These are phyloP conservation scores for Delichon dasypus DNA, from an alignment of 2,797 vertebrate genomes.

Conservation along the genomic window DNA sequence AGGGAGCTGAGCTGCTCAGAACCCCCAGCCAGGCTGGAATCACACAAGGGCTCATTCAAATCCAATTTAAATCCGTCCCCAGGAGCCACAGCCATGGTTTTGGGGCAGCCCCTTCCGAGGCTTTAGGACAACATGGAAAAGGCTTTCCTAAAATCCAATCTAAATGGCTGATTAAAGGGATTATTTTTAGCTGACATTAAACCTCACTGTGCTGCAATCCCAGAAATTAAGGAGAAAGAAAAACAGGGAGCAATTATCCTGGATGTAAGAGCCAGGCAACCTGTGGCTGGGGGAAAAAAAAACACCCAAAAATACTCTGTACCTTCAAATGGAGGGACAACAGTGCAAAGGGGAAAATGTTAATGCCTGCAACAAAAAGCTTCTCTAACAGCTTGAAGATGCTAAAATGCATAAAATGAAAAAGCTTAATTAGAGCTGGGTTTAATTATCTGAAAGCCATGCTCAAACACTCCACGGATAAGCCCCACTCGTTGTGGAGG, in stretches of 20 bases:
- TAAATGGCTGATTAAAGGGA: background rate
- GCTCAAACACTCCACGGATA: background rate
- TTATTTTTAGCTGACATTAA: background rate
- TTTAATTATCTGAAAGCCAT: background rate
- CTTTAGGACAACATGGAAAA: background rate
- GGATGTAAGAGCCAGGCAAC: background rate
- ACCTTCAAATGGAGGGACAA: background rate
- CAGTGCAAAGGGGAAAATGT: background rate
- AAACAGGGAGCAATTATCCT: background rate
- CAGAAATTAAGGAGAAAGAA: background rate
- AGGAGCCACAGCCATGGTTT: accelerated
- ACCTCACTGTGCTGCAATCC: background rate
- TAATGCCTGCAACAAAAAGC: background rate
- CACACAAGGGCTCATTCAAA: background rate
- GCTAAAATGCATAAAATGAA: background rate
- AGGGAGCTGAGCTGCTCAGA: background rate
- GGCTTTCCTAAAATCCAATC: background rate
- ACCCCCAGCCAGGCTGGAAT: background rate
- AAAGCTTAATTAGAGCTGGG: background rate
- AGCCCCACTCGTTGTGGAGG: background rate
- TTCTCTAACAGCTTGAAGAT: background rate
- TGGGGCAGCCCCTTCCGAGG: background rate
- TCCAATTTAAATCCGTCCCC: accelerated
- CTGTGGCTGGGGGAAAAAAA: background rate
- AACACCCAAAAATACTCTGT: background rate